Percentiles rank a stretch among this genome's conserved stretches.
These are phyloP conservation scores for Campopleginae sp. DNA, from an alignment of 2,888 invertebrate genomes.

Conservation along the genomic window DNA sequence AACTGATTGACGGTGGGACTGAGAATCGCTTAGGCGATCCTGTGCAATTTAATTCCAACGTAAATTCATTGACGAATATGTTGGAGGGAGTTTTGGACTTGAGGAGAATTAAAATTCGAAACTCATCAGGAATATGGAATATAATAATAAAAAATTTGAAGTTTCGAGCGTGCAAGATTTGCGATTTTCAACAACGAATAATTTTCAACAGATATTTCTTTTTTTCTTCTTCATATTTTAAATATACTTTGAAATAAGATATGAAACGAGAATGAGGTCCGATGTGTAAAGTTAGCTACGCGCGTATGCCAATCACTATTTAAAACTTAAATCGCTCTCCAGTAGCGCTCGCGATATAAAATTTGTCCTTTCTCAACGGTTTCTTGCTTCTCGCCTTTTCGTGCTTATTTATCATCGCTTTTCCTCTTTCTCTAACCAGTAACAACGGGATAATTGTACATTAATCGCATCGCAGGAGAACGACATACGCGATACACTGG, in stretches of 20 bases:
- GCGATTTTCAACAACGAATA: conserved; percentile 43
- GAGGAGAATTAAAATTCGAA: neutral
- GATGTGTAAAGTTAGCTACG: conserved; percentile 59
- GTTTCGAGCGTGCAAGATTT: conserved; percentile 26
- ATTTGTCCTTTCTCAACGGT: conserved; percentile 69
- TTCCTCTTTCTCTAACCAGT: conserved; percentile 55
- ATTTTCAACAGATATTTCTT: conserved; percentile 34
- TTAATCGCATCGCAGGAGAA: conserved; percentile 46
- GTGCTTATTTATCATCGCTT: conserved; percentile 54
- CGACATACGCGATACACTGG: conserved; percentile 35
- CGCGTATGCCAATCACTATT: conserved; percentile 59
- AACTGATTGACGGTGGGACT: neutral
- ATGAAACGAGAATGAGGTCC: conserved; percentile 49
- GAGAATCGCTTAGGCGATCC: neutral
- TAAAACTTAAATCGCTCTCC: conserved; percentile 78
- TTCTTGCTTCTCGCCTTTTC: conserved; percentile 61
- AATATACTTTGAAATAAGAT: conserved; percentile 29
- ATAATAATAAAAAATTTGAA: neutral
- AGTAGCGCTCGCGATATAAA: conserved; percentile 78
- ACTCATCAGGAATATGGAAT: neutral
- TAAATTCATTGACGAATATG: neutral
- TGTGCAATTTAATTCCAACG: neutral
- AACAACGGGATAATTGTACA: conserved; percentile 67
- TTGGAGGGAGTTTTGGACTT: neutral
- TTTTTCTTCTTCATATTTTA: conserved; percentile 22